A percentile compares a stretch with the other conserved stretches of the same genome.
Evolutionary conservation across 1,140 invertebrate species (phyloP).

Genomic region (Microvelia longipes): DNA sequence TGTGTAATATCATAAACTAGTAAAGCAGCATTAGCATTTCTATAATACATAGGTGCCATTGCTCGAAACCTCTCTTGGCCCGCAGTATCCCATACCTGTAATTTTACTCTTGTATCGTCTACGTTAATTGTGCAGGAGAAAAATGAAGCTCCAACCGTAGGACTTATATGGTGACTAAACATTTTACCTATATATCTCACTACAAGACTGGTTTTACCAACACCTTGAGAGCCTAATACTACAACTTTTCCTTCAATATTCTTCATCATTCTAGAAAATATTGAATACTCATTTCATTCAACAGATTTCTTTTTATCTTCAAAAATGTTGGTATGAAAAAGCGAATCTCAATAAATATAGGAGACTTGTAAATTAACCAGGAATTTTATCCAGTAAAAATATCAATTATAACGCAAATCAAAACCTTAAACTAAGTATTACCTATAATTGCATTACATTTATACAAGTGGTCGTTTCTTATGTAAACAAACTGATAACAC

Average conservation of each 20-base stretch:
- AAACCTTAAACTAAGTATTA: too few relatives aligned
- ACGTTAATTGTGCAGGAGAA: conserved; percentile 65
- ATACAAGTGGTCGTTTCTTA: too few relatives aligned
- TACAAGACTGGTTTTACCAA: conserved; percentile 74
- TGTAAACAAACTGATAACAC: too few relatives aligned
- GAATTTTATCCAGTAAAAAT: too few relatives aligned
- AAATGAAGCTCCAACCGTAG: conserved; percentile 78
- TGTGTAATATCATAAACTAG: conserved; percentile 21
- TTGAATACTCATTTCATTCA: too few relatives aligned
- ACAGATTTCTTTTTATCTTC: too few relatives aligned
- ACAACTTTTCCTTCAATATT: conserved; percentile 67
- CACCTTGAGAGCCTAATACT: conserved; percentile 63
- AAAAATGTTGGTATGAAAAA: too few relatives aligned
- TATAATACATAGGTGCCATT: conserved; percentile 84
- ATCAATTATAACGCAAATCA: too few relatives aligned
- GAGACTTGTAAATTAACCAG: too few relatives aligned
- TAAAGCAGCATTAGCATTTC: conserved; percentile 59
- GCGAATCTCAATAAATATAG: too few relatives aligned
- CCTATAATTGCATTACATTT: too few relatives aligned
- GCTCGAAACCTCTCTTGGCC: conserved; percentile 72
- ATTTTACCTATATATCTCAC: conserved; percentile 61
- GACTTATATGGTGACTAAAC: conserved; percentile 51
- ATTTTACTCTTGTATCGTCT: conserved; percentile 47
- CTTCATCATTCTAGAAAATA: too few relatives aligned
- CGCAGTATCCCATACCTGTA: conserved; percentile 82